phyloP scores from a whole-genome alignment of 1,140 invertebrate genomes.

The Cepaea nemoralis region DNA sequence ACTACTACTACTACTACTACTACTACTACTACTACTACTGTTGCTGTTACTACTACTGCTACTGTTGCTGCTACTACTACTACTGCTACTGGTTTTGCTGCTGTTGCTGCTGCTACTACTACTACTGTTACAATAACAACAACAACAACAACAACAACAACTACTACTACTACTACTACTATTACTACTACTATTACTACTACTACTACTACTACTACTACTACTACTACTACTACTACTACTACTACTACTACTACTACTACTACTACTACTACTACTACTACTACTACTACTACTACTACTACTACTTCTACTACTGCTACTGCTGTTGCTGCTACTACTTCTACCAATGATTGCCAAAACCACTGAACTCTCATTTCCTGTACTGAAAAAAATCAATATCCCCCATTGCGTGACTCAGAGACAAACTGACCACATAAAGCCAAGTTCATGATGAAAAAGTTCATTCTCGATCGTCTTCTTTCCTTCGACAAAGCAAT shows the following conservation, averaged over 20 bases:
- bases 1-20: constrained; percentile 34
- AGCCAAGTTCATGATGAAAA: constrained; percentile 95
- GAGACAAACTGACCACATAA: constrained; percentile 83
- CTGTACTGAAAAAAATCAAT: too few relatives aligned
- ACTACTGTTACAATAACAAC: too few relatives aligned
- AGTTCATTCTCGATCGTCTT: constrained; percentile 94
- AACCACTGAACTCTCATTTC: too few relatives aligned
- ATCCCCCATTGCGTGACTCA: too few relatives aligned
- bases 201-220: constrained; percentile 17
- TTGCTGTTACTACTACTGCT: constrained; percentile 32
- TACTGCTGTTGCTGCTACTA: too few relatives aligned
- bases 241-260: constrained; percentile 24
- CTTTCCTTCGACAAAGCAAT: constrained; percentile 82
- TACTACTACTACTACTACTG: constrained; percentile 32
- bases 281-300: constrained; percentile 36
- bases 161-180: background rate
- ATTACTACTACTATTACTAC: constrained; percentile 18
- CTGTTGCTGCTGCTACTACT: too few relatives aligned
- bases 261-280: constrained; percentile 4
- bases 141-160: too few relatives aligned
- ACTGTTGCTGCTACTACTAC: constrained; percentile 7
- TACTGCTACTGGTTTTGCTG: too few relatives aligned
- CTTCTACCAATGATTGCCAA: constrained; percentile 33
- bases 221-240: constrained; percentile 21
- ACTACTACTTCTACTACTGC: constrained; percentile 33